Conservation (phyloP, 2,888 invertebrate genomes). For the Sisyra nigra region DNA sequence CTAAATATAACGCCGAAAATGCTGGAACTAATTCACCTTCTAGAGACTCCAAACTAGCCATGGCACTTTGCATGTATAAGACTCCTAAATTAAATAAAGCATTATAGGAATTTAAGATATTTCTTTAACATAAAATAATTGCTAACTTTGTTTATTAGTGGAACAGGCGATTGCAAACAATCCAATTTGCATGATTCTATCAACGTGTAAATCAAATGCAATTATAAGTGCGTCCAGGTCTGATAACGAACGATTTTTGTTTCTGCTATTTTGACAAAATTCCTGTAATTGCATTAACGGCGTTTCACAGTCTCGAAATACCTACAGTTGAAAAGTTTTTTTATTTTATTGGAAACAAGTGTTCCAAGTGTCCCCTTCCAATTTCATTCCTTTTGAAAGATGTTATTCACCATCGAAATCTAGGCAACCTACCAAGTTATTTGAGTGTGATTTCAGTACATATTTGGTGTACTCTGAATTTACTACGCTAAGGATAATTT, state of each 20-base stretch:
- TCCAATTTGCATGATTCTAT: slow-evolving; percentile 50
- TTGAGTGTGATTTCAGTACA: too few species aligned
- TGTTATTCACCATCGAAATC: too few species aligned
- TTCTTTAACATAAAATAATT: slow-evolving; percentile 6
- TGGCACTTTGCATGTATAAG: slow-evolving; percentile 39
- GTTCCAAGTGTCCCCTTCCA: too few species aligned
- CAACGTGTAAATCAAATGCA: slow-evolving; percentile 49
- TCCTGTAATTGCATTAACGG: slow-evolving; percentile 19
- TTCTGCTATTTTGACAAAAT: slow-evolving; percentile 16
- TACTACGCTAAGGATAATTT: too few species aligned
- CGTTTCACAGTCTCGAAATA: slow-evolving; percentile 20
- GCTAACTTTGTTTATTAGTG: slow-evolving; percentile 28
- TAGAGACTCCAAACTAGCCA: slow-evolving; percentile 49
- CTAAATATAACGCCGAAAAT: slow-evolving; percentile 28
- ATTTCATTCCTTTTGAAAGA: too few species aligned
- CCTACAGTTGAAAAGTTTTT: slow-evolving; percentile 10
- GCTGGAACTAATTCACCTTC: slow-evolving; percentile 51
- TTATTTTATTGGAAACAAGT: too few species aligned
- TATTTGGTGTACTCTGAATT: too few species aligned
- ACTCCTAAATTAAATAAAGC: slow-evolving; percentile 33
- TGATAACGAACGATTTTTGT: slow-evolving; percentile 17
- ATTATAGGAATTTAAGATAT: slow-evolving; percentile 5
- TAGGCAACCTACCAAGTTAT: too few species aligned
- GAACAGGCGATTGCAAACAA: slow-evolving; percentile 50
- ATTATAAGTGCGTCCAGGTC: slow-evolving; percentile 36